phyloP scores from a whole-genome alignment of 1,140 invertebrate species.

The Zaprionus africanus region DNA sequence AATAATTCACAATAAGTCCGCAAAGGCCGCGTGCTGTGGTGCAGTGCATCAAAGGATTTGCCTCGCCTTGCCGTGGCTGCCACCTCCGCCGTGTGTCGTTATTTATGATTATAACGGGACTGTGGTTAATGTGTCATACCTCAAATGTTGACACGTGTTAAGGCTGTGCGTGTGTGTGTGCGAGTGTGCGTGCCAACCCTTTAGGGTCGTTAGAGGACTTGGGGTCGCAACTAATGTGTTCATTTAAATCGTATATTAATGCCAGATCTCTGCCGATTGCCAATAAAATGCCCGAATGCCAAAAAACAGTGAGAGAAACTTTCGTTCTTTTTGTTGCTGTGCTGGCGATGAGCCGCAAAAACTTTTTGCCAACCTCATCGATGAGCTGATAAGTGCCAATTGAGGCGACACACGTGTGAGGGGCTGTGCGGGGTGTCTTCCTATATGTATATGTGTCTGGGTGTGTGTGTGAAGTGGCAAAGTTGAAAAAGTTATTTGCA shows the following conservation, averaged over 20 bases:
- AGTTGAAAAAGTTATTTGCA: slow-evolving; percentile 82
- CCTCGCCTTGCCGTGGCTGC: neutral
- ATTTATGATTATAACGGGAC: slow-evolving; percentile 71
- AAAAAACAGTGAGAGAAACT: slow-evolving; percentile 51
- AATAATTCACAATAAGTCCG: slow-evolving; percentile 75
- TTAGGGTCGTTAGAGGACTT: slow-evolving; percentile 73
- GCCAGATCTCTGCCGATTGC: slow-evolving; percentile 49
- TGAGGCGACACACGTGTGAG: slow-evolving; percentile 62
- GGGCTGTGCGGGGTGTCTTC: slow-evolving; percentile 8
- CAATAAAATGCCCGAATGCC: slow-evolving; percentile 49
- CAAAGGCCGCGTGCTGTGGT: slow-evolving; percentile 5
- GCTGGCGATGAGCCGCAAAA: slow-evolving; percentile 36
- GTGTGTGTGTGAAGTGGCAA: slow-evolving; percentile 61
- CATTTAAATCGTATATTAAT: slow-evolving; percentile 78
- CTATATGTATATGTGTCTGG: slow-evolving; percentile 11
- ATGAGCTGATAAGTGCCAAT: slow-evolving; percentile 80
- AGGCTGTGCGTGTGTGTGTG: neutral
- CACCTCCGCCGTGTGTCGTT: slow-evolving; percentile 50
- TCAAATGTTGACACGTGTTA: slow-evolving; percentile 46
- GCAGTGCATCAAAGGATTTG: slow-evolving; percentile 63
- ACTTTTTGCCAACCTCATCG: slow-evolving; percentile 70
- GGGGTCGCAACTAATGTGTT: slow-evolving; percentile 67
- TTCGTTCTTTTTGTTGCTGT: neutral
- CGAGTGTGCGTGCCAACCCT: slow-evolving; percentile 46
- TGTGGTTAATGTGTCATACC: slow-evolving; percentile 41